phyloP scores from a whole-genome alignment of 1,140 invertebrate genomes.

The Pogonomyrmex barbatus region DNA sequence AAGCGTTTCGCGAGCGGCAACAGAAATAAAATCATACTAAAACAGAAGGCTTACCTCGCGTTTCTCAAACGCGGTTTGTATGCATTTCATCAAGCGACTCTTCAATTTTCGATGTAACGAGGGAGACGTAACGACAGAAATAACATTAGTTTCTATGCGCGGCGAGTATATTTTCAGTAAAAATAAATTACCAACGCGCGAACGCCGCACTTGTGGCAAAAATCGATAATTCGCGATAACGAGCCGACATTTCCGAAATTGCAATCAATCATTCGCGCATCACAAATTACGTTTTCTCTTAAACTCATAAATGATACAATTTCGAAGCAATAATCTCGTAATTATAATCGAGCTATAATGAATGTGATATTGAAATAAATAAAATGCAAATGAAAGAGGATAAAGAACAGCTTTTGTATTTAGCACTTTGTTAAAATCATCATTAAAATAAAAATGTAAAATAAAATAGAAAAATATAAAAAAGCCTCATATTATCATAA shows the following conservation, averaged over 20 bases:
- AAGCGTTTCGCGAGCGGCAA: neutral
- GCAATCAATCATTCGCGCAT: neutral
- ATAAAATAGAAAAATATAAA: neutral
- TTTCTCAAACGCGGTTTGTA: slow-evolving; percentile 19
- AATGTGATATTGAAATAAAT: neutral
- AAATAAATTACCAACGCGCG: slow-evolving; percentile 43
- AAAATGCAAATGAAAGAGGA: neutral
- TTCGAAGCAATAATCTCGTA: neutral
- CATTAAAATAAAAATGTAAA: slow-evolving; percentile 9
- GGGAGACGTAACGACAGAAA: slow-evolving; percentile 28
- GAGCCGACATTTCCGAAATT: slow-evolving; percentile 16
- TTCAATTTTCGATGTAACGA: slow-evolving; percentile 14
- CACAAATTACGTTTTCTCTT: slow-evolving; percentile 16
- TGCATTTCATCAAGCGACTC: neutral
- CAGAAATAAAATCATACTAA: neutral
- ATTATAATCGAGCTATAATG: neutral
- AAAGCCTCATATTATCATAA: neutral
- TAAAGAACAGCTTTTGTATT: neutral
- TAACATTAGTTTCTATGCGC: slow-evolving; percentile 39
- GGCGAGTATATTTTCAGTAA: slow-evolving; percentile 32
- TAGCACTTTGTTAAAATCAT: neutral
- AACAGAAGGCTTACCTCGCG: neutral
- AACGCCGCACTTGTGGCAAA: slow-evolving; percentile 10
- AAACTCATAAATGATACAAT: slow-evolving; percentile 1
- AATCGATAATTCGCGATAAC: slow-evolving; percentile 44